Evolutionary conservation across 2,113 vertebrate species (phyloP).

Genomic region (Anoura caudifer): DNA sequence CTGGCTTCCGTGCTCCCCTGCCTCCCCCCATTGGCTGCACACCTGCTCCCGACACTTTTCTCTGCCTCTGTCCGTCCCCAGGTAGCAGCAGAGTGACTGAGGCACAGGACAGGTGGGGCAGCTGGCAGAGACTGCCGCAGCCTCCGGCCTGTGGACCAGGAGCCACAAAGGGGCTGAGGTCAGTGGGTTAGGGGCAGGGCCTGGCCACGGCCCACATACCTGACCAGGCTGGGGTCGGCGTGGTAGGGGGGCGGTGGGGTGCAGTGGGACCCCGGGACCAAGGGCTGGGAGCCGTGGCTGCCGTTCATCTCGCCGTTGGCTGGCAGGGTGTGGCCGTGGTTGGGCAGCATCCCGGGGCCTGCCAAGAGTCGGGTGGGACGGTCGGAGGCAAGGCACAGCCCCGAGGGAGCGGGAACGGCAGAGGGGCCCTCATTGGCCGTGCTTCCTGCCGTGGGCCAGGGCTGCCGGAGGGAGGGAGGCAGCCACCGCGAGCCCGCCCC

Average conservation of each 20-base stretch:
- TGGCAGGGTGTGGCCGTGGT: constrained; percentile 91
- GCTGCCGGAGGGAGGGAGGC: neutral
- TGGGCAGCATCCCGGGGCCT: constrained; percentile 91
- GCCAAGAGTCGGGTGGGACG: neutral
- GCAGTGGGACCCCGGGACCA: constrained; percentile 95
- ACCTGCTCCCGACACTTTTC: fast-evolving
- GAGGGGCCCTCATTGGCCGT: fast-evolving
- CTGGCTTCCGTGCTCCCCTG: fast-evolving
- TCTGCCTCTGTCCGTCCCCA: neutral
- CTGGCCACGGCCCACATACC: constrained; percentile 77
- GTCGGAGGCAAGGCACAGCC: neutral
- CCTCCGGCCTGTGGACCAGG: constrained; percentile 51
- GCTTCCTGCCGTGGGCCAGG: neutral
- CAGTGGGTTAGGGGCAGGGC: neutral
- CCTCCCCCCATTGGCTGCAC: fast-evolving
- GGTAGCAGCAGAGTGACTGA: neutral
- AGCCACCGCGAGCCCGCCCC: fast-evolving
- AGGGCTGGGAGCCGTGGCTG: constrained; percentile 89
- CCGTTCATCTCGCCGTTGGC: constrained; percentile 93
- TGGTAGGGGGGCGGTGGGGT: constrained; percentile 96
- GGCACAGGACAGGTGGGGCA: fast-evolving
- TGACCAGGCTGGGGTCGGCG: constrained; percentile 96
- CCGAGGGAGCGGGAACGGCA: fast-evolving
- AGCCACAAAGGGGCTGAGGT: constrained; percentile 20
- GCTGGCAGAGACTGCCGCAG: constrained; percentile 38